Base-by-base conservation (phyloP, 2,888 invertebrate species). In the Melanophora roralis region DNA sequence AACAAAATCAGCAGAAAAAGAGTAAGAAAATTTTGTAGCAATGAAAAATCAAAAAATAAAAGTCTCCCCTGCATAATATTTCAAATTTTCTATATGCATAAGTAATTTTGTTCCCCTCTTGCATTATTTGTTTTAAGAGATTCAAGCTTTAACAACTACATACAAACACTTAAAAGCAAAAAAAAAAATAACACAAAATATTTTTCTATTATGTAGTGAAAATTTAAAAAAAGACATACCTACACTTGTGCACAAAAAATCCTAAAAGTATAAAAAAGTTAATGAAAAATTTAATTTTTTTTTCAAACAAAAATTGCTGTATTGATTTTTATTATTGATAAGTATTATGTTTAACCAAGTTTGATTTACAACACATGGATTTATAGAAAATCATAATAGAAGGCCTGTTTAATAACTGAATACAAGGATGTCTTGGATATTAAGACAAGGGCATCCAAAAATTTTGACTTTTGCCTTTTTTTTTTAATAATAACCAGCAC, bases 121-220 rank as follows among this genome's bases (percentile, higher is more conserved):
- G n/a, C n/a, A n/a, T n/a, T 60, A 23, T 60, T 60, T n/a, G 7
- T 23, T 19, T 36, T 38, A 7, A 12, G 27, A 23, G 71, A 77
- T 79, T 81, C 80, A 67, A 78, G 77, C 81, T 75, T 73, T 64
- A 62, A 71, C 78, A 80, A 76, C 78, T 73, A 76, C 78, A 81
- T 55, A 75, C 80, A 74, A 82, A 65, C 57, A 49, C 38, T 57
- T 49, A 76, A 81, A 78, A 79, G 57, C 64, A 62, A 49, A 55
- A 72, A 57, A 43, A 47, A 72, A 73, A 34, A 34, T 36, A 64
- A n/a, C 60, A 55, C 55, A 27, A 64, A 19, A 27, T 27, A 27
- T 5, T 6, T 6, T 27, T n/a, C n/a, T n/a, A n/a, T 27, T 5
- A 27, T 5, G 27, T 27, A 27, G 3, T 27, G 27, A 27, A 27